phyloP scores from a whole-genome alignment of 1,140 invertebrate genomes.

The Trissolcus basalis region DNA sequence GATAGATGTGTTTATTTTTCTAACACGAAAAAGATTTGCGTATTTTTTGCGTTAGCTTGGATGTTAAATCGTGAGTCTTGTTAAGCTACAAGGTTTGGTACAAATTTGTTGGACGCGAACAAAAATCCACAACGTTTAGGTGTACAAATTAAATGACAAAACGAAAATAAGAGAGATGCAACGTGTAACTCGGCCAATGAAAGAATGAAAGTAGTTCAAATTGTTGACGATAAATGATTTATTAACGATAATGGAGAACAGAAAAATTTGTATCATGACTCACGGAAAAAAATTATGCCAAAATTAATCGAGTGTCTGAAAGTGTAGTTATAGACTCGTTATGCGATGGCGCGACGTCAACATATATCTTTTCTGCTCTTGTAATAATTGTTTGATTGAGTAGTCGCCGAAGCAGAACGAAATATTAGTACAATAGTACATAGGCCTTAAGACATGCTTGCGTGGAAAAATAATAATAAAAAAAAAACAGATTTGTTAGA shows the following conservation, averaged over 20 bases:
- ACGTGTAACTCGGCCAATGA: not conserved
- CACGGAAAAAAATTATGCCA: constrained; percentile 38
- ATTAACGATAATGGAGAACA: not conserved
- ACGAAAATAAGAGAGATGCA: not conserved
- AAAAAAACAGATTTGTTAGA: constrained; percentile 62
- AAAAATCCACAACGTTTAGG: constrained; percentile 18
- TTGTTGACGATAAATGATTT: constrained; percentile 35
- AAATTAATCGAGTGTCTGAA: constrained; percentile 58
- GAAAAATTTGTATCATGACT: constrained; percentile 48
- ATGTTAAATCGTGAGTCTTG: constrained; percentile 47
- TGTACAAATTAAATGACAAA: constrained; percentile 5
- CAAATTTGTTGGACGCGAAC: constrained; percentile 25
- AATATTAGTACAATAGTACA: constrained; percentile 62
- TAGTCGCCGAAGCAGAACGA: constrained; percentile 54
- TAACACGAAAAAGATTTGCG: constrained; percentile 45
- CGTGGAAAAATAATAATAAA: constrained; percentile 40
- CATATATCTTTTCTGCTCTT: constrained; percentile 53
- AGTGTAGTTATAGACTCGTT: constrained; percentile 56
- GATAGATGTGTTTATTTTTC: constrained; percentile 60
- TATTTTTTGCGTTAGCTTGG: constrained; percentile 58
- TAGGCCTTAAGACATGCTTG: constrained; percentile 63
- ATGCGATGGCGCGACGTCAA: constrained; percentile 27
- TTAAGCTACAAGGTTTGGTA: constrained; percentile 47
- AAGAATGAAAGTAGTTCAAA: constrained; percentile 7
- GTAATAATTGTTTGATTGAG: constrained; percentile 44